Evolutionary conservation across 2,888 invertebrate species (phyloP).

Genomic region (Drosophila picticornis): DNA sequence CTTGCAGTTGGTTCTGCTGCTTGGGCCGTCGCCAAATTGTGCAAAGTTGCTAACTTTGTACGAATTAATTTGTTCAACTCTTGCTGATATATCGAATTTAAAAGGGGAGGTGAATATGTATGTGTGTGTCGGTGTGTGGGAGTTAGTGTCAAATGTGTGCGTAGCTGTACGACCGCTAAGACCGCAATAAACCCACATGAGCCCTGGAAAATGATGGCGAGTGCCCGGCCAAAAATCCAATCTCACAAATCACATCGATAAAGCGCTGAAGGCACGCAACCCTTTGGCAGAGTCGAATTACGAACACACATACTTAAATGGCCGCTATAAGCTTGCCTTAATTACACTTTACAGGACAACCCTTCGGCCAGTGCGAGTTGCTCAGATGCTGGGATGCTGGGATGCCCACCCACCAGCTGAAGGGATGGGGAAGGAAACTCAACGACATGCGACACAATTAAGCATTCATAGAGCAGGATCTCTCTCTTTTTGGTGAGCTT

Average conservation of each 20-base stretch:
- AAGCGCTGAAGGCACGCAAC: conserved; percentile 74
- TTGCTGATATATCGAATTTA: conserved; percentile 47
- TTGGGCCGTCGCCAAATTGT: conserved; percentile 64
- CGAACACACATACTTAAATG: conserved; percentile 53
- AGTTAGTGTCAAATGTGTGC: conserved; percentile 1
- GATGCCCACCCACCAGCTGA: conserved; percentile 33
- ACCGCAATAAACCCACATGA: conserved; percentile 79
- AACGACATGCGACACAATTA: conserved; percentile 68
- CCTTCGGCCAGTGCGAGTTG: conserved; percentile 42
- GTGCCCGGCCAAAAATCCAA: conserved; percentile 68
- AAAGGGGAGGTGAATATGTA: not conserved
- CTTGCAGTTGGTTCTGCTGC: not conserved
- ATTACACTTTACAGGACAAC: conserved; percentile 64
- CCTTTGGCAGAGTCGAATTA: conserved; percentile 55
- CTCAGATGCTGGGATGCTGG: conserved; percentile 22
- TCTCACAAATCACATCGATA: conserved; percentile 81
- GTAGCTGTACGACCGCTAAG: conserved; percentile 59
- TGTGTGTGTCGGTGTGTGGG: conserved; percentile 1
- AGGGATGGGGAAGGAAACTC: not conserved
- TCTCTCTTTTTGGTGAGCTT: conserved; percentile 61
- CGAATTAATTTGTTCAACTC: conserved; percentile 76
- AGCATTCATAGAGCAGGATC: conserved; percentile 76
- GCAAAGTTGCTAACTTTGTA: conserved; percentile 70
- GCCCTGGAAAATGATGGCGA: conserved; percentile 59
- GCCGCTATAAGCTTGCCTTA: conserved; percentile 75